Base-by-base conservation (phyloP, 2,113 vertebrate genomes). In the Eolophus roseicapilla region DNA sequence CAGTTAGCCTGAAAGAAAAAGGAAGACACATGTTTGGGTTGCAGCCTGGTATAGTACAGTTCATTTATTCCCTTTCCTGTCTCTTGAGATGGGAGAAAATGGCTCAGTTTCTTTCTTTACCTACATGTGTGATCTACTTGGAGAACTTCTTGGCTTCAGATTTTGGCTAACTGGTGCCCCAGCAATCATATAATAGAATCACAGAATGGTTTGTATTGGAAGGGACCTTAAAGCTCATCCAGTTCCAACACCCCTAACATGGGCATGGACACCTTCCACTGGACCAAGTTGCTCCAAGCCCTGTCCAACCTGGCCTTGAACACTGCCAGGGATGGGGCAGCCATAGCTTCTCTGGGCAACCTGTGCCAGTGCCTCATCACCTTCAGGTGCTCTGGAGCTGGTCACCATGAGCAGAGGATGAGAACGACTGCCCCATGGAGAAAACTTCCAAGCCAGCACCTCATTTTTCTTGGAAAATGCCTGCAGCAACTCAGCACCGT, bases 121-220 rank as follows among this genome's bases (percentile, higher is more conserved):
- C 37, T 24, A 12, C 9, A 7, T 0, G 3, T 19, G 6, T 5
- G 9, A 70, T 27, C 31, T 28, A 60, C 14, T 5, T 8, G 11
- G 14, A 43, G 17, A 52, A 77, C 33, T 35, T n/a, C 50, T 24
- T 3, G 2, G 39, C 12, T 9, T 28, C 33, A 39, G 19, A 4
- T 37, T 53, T 53, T 49, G 19, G 19, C 28, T 43, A 47, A 37
- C 24, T 2, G 12, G 13, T 2, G 6, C 49, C 57, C 13, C 19
- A 31, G 49, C 47, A 24, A 13, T 7, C 18, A 23, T 23, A n/a
- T 57, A 13, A n/a, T 9, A 21, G 55, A 59, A 59, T 59, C 33
- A n/a, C 55, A 23, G 55, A 59, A 23, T 23, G 33, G 55, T 33
- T 59, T n/a, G 20, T n/a, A n/a, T n/a, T 23, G 33, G 20, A 35